Percentiles rank a stretch among this genome's conserved stretches.
phyloP scores from a whole-genome alignment of 2,797 vertebrate species.

The Spea hammondii region DNA sequence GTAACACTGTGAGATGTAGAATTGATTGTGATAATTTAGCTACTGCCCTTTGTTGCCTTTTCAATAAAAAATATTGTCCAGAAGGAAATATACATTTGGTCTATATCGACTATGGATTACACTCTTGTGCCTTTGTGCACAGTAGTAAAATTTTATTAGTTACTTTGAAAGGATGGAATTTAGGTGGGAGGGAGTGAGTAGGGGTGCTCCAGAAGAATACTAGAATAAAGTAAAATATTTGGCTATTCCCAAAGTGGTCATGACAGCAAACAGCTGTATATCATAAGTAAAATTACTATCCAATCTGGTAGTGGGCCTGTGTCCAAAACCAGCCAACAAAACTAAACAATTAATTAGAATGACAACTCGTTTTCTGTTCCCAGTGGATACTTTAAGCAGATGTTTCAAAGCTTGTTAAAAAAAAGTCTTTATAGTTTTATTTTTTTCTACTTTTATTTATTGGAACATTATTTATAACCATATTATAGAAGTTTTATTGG shows the following conservation, averaged over 20 bases:
- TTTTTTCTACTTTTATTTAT: background rate
- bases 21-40: background rate
- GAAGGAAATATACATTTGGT: background rate
- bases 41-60: background rate
- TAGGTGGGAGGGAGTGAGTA: background rate
- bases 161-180: background rate
- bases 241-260: constrained; percentile 1
- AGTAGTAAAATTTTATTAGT: background rate
- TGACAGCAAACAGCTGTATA: constrained; percentile 42
- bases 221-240: constrained; percentile 8
- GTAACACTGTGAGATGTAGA: background rate
- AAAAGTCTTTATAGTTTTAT: background rate
- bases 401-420: constrained; percentile 42
- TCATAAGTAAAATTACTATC: constrained; percentile 34
- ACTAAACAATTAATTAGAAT: constrained; percentile 43
- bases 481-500: too few relatives aligned
- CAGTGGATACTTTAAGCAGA: constrained; percentile 34
- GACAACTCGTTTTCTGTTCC: constrained; percentile 37
- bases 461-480: too few relatives aligned
- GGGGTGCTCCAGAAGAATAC: background rate
- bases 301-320: constrained; percentile 37
- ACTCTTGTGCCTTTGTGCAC: background rate
- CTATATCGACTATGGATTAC: background rate
- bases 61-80: background rate
- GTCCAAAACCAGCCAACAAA: constrained; percentile 33